phyloP scores from a whole-genome alignment of 2,797 vertebrate species.

The Pagetopsis macropterus region DNA sequence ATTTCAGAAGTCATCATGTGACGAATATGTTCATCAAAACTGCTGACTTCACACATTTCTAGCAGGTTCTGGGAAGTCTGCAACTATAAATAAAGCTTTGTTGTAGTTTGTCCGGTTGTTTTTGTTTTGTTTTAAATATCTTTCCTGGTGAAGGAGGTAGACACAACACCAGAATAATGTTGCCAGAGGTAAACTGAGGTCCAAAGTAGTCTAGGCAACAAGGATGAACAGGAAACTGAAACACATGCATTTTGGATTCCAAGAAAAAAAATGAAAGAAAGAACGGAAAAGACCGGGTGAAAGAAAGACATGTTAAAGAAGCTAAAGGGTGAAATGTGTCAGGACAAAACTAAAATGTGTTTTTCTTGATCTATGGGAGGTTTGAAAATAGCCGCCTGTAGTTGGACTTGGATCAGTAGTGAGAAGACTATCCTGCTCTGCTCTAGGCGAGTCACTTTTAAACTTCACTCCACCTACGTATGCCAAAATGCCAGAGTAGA shows the following conservation, averaged over 20 bases:
- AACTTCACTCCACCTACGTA: conserved; percentile 15
- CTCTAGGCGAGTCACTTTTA: conserved; percentile 12
- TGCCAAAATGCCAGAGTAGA: conserved; percentile 29
- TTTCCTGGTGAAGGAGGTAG: conserved; percentile 3
- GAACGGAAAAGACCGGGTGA: not conserved
- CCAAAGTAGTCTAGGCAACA: conserved; percentile 59
- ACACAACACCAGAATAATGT: conserved; percentile 23
- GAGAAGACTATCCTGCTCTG: conserved; percentile 17
- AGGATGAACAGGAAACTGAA: conserved; percentile 42
- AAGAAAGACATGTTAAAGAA: not conserved
- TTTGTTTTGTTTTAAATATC: not conserved
- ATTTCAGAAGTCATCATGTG: not conserved
- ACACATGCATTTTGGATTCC: conserved; percentile 26
- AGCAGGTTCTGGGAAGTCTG: not conserved
- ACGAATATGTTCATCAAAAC: not conserved
- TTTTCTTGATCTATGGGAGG: not conserved
- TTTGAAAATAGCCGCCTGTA: conserved; percentile 13
- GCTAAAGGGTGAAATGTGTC: conserved; percentile 1
- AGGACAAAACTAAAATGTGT: conserved; percentile 10
- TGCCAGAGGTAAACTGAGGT: conserved; percentile 49
- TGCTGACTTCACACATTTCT: not conserved
- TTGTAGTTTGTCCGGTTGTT: not conserved
- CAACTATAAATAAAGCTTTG: not conserved
- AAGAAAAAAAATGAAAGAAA: no score
- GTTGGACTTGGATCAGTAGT: conserved; percentile 7